Percentiles rank a stretch among this genome's conserved stretches.
Evolutionary conservation across 2,797 vertebrate species (phyloP).

Genomic region (Liasis olivaceus): DNA sequence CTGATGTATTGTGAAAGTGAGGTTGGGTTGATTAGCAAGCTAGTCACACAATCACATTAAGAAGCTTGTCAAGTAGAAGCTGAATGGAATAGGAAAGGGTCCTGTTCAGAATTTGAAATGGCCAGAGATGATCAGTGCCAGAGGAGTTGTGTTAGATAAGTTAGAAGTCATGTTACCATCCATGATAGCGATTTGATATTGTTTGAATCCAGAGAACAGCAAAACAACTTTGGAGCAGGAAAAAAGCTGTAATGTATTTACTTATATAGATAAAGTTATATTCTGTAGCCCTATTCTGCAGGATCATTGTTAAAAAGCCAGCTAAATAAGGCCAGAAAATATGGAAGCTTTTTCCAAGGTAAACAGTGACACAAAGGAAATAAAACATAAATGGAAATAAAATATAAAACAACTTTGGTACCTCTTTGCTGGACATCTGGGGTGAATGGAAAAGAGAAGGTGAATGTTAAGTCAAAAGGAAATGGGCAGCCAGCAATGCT

Average conservation of each 20-base stretch:
- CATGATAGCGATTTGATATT: background rate
- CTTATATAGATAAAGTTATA: background rate
- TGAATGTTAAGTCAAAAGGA: background rate
- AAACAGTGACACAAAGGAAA: background rate
- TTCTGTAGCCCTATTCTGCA: background rate
- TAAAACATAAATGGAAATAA: background rate
- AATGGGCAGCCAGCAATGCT: background rate
- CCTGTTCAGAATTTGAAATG: background rate
- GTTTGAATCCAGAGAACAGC: background rate
- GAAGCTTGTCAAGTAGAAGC: conserved; percentile 8
- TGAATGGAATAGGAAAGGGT: background rate
- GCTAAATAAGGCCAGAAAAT: background rate
- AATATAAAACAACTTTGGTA: background rate
- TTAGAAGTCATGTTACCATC: background rate
- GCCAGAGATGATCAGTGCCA: background rate
- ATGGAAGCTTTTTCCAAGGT: background rate
- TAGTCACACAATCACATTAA: background rate
- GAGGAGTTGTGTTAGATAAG: background rate
- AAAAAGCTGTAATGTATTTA: background rate
- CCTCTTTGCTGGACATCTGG: background rate
- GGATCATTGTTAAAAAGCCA: background rate
- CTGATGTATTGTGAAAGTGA: background rate
- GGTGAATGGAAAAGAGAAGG: background rate
- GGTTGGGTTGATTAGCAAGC: conserved; percentile 4
- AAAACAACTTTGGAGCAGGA: background rate